Conservation (phyloP, 2,888 invertebrate species). For the Dolichomitus sp. region DNA sequence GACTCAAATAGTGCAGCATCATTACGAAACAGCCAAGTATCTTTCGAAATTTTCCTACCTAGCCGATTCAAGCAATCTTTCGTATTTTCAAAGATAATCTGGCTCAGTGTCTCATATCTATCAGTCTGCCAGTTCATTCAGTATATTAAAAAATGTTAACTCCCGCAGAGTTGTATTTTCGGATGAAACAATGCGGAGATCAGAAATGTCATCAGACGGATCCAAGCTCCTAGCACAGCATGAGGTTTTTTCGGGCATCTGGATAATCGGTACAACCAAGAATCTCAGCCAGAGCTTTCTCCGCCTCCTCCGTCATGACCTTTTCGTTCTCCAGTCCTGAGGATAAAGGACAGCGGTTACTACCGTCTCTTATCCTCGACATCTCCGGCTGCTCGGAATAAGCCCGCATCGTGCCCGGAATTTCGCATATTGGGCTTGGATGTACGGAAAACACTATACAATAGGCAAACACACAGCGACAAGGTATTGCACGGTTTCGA, state of each 20-base stretch:
- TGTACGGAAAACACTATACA: conserved; percentile 70
- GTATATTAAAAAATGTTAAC: background rate
- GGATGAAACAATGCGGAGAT: conserved; percentile 68
- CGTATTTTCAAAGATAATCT: background rate
- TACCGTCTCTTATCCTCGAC: conserved; percentile 50
- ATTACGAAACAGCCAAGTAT: background rate
- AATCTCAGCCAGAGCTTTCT: conserved; percentile 5
- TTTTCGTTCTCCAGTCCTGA: conserved; percentile 50
- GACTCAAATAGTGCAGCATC: background rate
- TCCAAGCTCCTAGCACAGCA: conserved; percentile 17
- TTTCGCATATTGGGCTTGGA: conserved; percentile 71
- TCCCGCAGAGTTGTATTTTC: conserved; percentile 10
- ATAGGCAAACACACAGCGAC: conserved; percentile 63
- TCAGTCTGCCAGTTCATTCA: background rate
- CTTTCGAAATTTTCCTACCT: background rate
- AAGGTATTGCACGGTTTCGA: conserved; percentile 66
- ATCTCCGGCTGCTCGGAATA: conserved; percentile 51
- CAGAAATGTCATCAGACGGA: conserved; percentile 66
- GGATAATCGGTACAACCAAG: conserved; percentile 20
- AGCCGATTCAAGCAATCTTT: background rate
- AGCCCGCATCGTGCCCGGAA: conserved; percentile 49
- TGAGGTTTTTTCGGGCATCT: conserved; percentile 22
- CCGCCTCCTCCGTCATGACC: conserved; percentile 11
- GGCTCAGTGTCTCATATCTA: background rate
- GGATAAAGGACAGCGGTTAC: conserved; percentile 7